Evolutionary conservation across 2,888 invertebrate genomes (phyloP).

Genomic region (Eristalis tenax): DNA sequence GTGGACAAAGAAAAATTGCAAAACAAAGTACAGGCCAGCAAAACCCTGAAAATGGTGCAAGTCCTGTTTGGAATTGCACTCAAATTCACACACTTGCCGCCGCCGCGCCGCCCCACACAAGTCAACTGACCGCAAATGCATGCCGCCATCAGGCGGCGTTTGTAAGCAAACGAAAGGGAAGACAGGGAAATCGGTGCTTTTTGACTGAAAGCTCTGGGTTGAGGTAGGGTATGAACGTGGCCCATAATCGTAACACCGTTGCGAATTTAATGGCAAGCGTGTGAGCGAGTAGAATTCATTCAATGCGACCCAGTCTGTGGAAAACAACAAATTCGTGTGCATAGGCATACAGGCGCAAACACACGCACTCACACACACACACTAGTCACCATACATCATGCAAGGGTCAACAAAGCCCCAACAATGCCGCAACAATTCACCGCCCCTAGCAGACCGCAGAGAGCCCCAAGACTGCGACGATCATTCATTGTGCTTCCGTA

Average conservation of each 20-base stretch:
- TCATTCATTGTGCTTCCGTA: slow-evolving; percentile 55
- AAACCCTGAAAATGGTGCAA: slow-evolving; percentile 12
- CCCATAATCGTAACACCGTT: slow-evolving; percentile 38
- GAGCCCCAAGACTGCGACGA: slow-evolving; percentile 9
- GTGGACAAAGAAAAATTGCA: neutral
- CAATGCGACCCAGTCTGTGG: slow-evolving; percentile 7
- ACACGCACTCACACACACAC: neutral
- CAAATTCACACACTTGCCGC: neutral
- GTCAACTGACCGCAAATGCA: neutral
- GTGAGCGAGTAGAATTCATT: slow-evolving; percentile 18
- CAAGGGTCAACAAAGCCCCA: slow-evolving; percentile 50
- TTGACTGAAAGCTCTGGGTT: slow-evolving; percentile 21
- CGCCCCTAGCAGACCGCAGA: neutral
- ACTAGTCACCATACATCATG: neutral
- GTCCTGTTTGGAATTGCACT: neutral
- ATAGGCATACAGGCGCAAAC: neutral
- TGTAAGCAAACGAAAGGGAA: neutral
- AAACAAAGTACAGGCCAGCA: slow-evolving; percentile 1
- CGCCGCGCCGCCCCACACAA: neutral
- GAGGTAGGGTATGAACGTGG: slow-evolving; percentile 48
- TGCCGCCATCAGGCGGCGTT: neutral
- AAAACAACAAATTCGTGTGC: neutral
- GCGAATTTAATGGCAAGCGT: neutral
- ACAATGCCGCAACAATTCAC: neutral
- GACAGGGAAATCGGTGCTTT: slow-evolving; percentile 31